Evolutionary conservation across 2,113 vertebrate species (phyloP).

Genomic region (Alligator sinensis): DNA sequence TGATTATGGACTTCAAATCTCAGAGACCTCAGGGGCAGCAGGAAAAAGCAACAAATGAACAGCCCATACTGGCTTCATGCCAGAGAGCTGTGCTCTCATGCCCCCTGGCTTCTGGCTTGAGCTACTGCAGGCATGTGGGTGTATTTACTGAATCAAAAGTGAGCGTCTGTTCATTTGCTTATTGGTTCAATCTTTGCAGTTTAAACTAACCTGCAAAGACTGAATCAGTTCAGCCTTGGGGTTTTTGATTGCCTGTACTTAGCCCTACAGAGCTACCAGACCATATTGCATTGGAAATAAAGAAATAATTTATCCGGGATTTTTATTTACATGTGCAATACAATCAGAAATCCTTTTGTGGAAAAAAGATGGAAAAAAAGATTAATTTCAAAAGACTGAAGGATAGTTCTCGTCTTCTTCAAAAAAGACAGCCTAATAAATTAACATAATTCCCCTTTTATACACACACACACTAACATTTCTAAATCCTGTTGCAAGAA

Average conservation of each 20-base stretch:
- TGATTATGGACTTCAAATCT: too few species aligned
- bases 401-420: constrained; percentile 56
- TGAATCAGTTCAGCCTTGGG: neutral
- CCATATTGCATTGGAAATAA: constrained; percentile 9
- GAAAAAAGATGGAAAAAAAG: constrained; percentile 7
- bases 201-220: too few species aligned
- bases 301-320: neutral
- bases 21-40: too few species aligned
- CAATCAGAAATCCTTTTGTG: constrained; percentile 46
- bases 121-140: too few species aligned
- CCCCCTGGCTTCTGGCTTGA: too few species aligned
- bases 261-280: constrained; percentile 14
- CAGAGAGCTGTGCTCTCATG: too few species aligned
- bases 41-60: too few species aligned
- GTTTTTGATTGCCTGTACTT: neutral
- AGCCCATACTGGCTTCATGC: too few species aligned
- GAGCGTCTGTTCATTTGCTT: too few species aligned
- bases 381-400: constrained; percentile 48
- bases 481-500: constrained; percentile 42
- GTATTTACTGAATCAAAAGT: too few species aligned
- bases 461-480: constrained; percentile 28
- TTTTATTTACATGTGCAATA: constrained; percentile 32
- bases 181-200: too few species aligned
- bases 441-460: constrained; percentile 53
- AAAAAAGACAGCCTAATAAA: constrained; percentile 67